Percentiles rank a stretch among this genome's conserved stretches.
Conservation (phyloP, 2,113 vertebrate species). For the Tauraco erythrolophus region DNA sequence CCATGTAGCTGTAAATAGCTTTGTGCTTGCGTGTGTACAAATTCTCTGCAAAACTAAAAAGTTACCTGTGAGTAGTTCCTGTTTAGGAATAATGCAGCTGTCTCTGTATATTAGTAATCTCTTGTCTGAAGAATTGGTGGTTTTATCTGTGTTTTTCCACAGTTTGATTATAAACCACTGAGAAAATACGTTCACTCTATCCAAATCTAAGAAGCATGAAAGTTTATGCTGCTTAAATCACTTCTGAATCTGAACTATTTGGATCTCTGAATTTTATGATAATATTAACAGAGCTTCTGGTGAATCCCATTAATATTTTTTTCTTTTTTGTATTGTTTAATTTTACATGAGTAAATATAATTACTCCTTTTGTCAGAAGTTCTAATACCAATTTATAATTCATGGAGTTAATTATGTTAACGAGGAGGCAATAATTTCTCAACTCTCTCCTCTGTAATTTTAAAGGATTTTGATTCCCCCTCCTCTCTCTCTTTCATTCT, state of each 20-base stretch:
- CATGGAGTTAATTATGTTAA: constrained; percentile 85
- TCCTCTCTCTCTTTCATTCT: background rate
- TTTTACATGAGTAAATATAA: constrained; percentile 86
- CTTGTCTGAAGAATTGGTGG: background rate
- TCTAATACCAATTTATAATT: constrained; percentile 86
- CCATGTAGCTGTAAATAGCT: background rate
- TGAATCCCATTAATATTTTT: constrained; percentile 70
- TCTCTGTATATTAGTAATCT: background rate
- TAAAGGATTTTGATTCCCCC: constrained; percentile 74
- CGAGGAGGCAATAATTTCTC: constrained; percentile 77
- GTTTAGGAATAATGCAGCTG: background rate
- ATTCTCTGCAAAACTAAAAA: background rate
- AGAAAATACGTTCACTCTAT: constrained; percentile 20
- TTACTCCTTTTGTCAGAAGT: constrained; percentile 84
- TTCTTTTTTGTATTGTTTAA: constrained; percentile 76
- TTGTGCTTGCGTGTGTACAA: background rate
- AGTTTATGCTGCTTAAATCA: constrained; percentile 68
- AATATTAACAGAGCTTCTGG: constrained; percentile 76
- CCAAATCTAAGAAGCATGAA: constrained; percentile 27
- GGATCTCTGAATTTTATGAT: constrained; percentile 74
- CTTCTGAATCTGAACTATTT: constrained; percentile 68
- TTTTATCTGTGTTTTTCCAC: background rate
- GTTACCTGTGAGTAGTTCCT: background rate
- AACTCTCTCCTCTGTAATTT: constrained; percentile 78
- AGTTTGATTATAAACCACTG: constrained; percentile 40